Conservation (phyloP, 2,888 invertebrate species). For the Nematopogon swammerdamellus region DNA sequence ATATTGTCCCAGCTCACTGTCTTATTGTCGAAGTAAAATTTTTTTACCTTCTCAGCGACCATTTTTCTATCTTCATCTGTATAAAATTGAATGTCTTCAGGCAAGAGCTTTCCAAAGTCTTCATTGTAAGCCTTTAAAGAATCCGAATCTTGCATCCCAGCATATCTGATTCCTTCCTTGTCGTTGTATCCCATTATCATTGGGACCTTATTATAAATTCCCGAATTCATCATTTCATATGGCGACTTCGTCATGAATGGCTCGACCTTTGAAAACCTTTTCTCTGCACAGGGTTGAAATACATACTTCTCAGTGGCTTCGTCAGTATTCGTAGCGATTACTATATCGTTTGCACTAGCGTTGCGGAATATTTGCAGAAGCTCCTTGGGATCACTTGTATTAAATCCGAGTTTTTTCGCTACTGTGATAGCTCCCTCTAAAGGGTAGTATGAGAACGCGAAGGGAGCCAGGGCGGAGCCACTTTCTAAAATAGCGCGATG, state of each 20-base stretch:
- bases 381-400: slow-evolving; percentile 11
- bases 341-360: slow-evolving; percentile 8
- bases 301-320: slow-evolving; percentile 2
- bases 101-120: slow-evolving; percentile 5
- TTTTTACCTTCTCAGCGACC: slow-evolving; percentile 13
- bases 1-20: slow-evolving; percentile 4
- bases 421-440: slow-evolving; percentile 8
- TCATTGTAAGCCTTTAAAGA: slow-evolving; percentile 1
- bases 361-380: slow-evolving; percentile 10
- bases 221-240: slow-evolving; percentile 9
- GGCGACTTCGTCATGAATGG: slow-evolving; percentile 9
- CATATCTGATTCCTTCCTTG: slow-evolving; percentile 21
- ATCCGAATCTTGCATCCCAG: slow-evolving; percentile 13
- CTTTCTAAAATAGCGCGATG: slow-evolving; percentile 12
- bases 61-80: slow-evolving; percentile 9
- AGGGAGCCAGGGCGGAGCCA: slow-evolving; percentile 11
- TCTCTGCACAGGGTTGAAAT: slow-evolving; percentile 8
- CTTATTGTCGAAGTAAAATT: slow-evolving; percentile 18
- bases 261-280: slow-evolving; percentile 1
- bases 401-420: slow-evolving; percentile 10
- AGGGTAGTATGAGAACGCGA: slow-evolving; percentile 8
- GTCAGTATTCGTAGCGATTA: slow-evolving; percentile 8
- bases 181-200: slow-evolving; percentile 22
- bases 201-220: slow-evolving; percentile 11
- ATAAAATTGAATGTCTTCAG: slow-evolving; percentile 7